Evolutionary conservation across 2,888 invertebrate genomes (phyloP), one percentile per base, ranked within the genome.

Genomic region (Pseudoips prasinana): DNA sequence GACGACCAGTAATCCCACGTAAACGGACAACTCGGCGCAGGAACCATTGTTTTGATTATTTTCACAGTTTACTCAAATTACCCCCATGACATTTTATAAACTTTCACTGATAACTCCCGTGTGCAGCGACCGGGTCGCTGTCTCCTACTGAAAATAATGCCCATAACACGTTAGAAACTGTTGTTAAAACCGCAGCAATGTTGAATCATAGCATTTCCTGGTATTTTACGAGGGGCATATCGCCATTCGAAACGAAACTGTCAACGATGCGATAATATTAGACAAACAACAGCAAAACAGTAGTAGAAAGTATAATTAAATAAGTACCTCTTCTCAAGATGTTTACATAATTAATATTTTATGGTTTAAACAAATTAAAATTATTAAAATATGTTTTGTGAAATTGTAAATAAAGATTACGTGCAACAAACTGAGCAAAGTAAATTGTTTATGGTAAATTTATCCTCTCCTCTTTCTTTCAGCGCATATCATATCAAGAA

Each of bases 1-100:
- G 89, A 76, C 56, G 88, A 82, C 92, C 92, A 92, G 55, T 82
- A 90, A 68, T 91, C 89, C 75, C 90, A 90, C 46, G 87, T 83
- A 68, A 88, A 89, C 42, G 83, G 86, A 52, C 86, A 85, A 59
- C 85, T 87, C 58, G 89, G 89, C 36, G 84, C 85, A 68, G 89
- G 89, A 68, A 88, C 89, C 89, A 89, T 89, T 80, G 80, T 88
- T 80, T 66, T 82, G 75, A 43, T 67, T 74, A 61, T 66, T 66
- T 67, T 67, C 64, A 53, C 66, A 65, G 58, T 65, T 69, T 69
- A 67, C 69, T 64, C 59, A 61, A 74, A 73, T 75, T 72, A 78
- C 70, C 77, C 75, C 70, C 75, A 73, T 70, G 67, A 75, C 85
- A 86, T 86, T 73, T 66, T 79, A 66, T 53, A 60, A 72, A 73